Base-by-base conservation (phyloP, 92 coral and sea anemone genomes). In the Actinernus sp. region DNA sequence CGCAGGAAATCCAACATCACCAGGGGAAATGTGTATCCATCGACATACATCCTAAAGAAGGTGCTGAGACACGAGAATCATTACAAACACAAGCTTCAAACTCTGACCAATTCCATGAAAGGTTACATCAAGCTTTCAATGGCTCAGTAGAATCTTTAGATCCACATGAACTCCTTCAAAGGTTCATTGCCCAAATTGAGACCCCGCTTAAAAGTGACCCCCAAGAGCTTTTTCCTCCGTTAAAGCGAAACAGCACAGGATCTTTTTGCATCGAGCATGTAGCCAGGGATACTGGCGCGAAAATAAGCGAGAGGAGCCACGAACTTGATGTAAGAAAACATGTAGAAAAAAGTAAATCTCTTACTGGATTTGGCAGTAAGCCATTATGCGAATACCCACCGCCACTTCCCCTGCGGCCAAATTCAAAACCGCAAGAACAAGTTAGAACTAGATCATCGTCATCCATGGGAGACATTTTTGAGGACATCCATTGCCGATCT, bases 171-270 rank as follows among this genome's bases (percentile, higher is more conserved):
- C 31, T 78, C 30, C 53, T 78, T 3, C 70, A 78, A 26, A 60
- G 72, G 55, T 55, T 79, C 48, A 38, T 85, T 24, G 51, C 68
- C 36, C 86, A 85, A 52, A 73, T 85, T 58, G 91, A 85, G 39
- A 69, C 76, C 47, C 91, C 91, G 1, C 82, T 63, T 52, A 44
- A 61, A 20, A 26, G 54, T 33, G 74, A 74, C 6, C 68, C 71
- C 23, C 55, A 48, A 32, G 66, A 71, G 30, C 72, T 85, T 11
- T 78, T 78, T 32, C 84, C 84, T 2, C 20, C 49, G 20, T 38
- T 47, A n/a, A 71, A 72, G 49, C 85, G 86, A 28, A 63, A 71
- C 85, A 79, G 86, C 72, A 66, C 48, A 14, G 83, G 76, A 10
- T 26, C 67, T 21, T 24, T 76, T 12, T 30, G 41, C 26, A 14